Conservation (phyloP, 2,888 invertebrate genomes). For the Epinotia ramella region DNA sequence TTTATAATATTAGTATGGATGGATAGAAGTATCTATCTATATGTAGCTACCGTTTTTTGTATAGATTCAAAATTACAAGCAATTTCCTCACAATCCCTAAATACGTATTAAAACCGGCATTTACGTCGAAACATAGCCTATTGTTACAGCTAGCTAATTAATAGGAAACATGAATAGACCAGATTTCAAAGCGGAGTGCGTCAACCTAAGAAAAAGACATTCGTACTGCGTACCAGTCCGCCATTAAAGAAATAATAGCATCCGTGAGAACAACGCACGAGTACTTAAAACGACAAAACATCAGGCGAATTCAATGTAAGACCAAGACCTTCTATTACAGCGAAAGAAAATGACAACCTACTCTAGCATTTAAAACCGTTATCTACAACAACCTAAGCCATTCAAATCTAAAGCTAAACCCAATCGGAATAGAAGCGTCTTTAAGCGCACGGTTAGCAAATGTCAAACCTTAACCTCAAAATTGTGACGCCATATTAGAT, state of each 20-base stretch:
- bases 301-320: conserved; percentile 76
- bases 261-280: conserved; percentile 67
- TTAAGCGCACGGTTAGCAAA: conserved; percentile 63
- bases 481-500: conserved; percentile 81
- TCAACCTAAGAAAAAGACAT: conserved; percentile 53
- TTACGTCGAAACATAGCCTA: not conserved
- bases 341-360: conserved; percentile 73
- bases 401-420: conserved; percentile 61
- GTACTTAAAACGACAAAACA: conserved; percentile 60
- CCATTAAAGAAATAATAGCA: conserved; percentile 66
- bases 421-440: conserved; percentile 50
- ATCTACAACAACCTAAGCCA: conserved; percentile 49
- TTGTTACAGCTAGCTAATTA: conserved; percentile 24
- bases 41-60: not conserved
- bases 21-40: no score
- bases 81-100: not conserved
- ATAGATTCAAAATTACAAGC: conserved; percentile 1
- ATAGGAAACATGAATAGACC: conserved; percentile 27
- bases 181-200: conserved; percentile 30
- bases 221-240: conserved; percentile 55
- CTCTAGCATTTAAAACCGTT: conserved; percentile 66
- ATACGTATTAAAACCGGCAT: conserved; percentile 1
- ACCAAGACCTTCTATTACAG: conserved; percentile 78
- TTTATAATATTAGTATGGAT: no score
- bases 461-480: conserved; percentile 85